phyloP scores from a whole-genome alignment of 2,797 vertebrate genomes.

The Merluccius polli region DNA sequence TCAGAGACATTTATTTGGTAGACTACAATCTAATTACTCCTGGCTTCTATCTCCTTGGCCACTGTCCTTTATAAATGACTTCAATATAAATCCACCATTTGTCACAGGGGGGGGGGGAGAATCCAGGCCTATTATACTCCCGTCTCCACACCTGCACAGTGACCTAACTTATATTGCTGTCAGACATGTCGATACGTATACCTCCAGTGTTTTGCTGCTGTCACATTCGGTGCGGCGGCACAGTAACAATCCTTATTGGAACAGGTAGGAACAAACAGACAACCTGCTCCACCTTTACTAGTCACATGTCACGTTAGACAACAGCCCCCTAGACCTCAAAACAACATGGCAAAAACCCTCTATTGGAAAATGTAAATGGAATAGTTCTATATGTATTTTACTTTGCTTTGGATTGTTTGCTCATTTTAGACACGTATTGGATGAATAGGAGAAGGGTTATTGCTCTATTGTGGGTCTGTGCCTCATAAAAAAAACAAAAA shows the following conservation, averaged over 20 bases:
- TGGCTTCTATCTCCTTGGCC: conserved; percentile 25
- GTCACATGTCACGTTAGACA: neutral
- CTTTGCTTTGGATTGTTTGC: neutral
- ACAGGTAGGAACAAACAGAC: no score
- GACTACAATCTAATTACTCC: conserved; percentile 36
- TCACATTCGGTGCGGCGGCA: no score
- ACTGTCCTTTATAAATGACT: conserved; percentile 36
- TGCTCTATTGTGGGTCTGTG: no score
- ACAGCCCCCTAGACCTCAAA: neutral
- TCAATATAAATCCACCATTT: conserved; percentile 35
- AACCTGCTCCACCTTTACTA: no score
- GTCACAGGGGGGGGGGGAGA: conserved; percentile 33
- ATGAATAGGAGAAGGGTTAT: no score
- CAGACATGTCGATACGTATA: no score
- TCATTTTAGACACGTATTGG: neutral
- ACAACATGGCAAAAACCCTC: neutral
- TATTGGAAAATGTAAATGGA: neutral
- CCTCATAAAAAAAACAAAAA: no score
- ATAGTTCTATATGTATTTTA: neutral
- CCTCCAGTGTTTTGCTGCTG: no score
- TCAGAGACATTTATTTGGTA: conserved; percentile 32
- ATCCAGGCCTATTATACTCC: conserved; percentile 7
- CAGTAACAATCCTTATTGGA: no score
- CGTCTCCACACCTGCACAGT: no score
- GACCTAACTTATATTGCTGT: no score